Conservation (phyloP, 2,888 invertebrate genomes). For the Ichneumoninae sp. region DNA sequence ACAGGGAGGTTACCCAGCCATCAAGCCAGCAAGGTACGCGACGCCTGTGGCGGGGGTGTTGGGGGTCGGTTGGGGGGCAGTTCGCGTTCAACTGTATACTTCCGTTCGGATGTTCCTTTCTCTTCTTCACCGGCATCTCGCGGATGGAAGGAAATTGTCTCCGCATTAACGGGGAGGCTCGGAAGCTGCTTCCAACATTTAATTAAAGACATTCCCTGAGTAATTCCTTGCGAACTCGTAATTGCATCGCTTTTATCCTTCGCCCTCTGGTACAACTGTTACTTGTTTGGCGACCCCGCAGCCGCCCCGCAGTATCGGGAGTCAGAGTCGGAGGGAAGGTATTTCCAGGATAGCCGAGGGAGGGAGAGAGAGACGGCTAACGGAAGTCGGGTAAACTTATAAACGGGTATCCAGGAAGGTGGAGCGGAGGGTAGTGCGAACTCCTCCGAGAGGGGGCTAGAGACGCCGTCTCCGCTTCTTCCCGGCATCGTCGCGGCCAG, state of each 20-base stretch:
- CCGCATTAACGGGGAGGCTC: slow-evolving; percentile 81
- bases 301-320: slow-evolving; percentile 71
- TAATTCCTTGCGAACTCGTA: slow-evolving; percentile 80
- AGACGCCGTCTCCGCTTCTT: slow-evolving; percentile 6
- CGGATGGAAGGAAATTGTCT: slow-evolving; percentile 83
- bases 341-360: slow-evolving; percentile 13
- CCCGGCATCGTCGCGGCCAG: slow-evolving; percentile 9
- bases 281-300: slow-evolving; percentile 78
- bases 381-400: slow-evolving; percentile 56
- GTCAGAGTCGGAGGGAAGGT: slow-evolving; percentile 64
- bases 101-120: slow-evolving; percentile 76
- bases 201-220: slow-evolving; percentile 83
- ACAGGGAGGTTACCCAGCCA: slow-evolving; percentile 35
- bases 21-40: slow-evolving; percentile 24
- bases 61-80: not conserved
- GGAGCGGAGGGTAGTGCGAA: slow-evolving; percentile 5
- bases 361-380: slow-evolving; percentile 13
- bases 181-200: slow-evolving; percentile 83
- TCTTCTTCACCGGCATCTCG: slow-evolving; percentile 67
- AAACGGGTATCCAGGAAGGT: slow-evolving; percentile 26
- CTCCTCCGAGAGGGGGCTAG: not conserved
- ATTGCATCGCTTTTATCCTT: slow-evolving; percentile 82
- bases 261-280: slow-evolving; percentile 78
- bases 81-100: slow-evolving; percentile 34
- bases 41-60: not conserved